These are phyloP conservation scores for Drosophila kohkoa DNA, from an alignment of 1,140 invertebrate genomes.

Conservation along the genomic window DNA sequence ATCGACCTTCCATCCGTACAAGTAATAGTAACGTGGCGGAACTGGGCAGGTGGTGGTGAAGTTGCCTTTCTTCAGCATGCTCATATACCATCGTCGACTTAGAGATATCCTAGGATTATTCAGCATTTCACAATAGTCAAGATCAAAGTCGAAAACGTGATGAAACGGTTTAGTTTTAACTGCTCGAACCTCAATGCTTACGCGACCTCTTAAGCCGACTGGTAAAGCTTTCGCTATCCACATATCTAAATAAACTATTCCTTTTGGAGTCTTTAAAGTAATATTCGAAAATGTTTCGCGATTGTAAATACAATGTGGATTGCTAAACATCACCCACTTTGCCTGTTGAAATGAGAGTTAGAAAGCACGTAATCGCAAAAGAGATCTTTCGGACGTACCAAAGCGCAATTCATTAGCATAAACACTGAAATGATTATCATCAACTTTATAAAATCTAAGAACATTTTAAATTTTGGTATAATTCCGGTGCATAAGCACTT, in stretches of 20 bases:
- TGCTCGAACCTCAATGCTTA: background rate
- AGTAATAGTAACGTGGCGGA: background rate
- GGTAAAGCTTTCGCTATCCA: background rate
- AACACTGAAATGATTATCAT: background rate
- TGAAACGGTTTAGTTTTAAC: constrained; percentile 5
- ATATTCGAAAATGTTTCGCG: background rate
- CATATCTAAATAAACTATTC: background rate
- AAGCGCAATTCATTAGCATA: background rate
- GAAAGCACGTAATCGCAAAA: no score
- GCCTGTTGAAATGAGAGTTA: background rate
- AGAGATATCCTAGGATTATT: background rate
- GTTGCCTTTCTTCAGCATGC: constrained; percentile 5
- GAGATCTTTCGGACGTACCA: background rate
- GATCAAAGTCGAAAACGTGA: background rate
- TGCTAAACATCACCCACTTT: background rate
- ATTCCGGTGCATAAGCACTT: background rate
- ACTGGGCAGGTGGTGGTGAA: background rate
- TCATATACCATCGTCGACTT: background rate
- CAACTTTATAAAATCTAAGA: background rate
- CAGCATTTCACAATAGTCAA: constrained; percentile 1
- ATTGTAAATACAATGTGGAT: background rate
- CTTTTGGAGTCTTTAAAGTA: background rate
- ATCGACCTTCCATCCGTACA: background rate
- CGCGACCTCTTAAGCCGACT: background rate
- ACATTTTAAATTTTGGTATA: background rate